A percentile compares a stretch with the other conserved stretches of the same genome.
Evolutionary conservation across 2,113 vertebrate species (phyloP).

Genomic region (Verasper variegatus): DNA sequence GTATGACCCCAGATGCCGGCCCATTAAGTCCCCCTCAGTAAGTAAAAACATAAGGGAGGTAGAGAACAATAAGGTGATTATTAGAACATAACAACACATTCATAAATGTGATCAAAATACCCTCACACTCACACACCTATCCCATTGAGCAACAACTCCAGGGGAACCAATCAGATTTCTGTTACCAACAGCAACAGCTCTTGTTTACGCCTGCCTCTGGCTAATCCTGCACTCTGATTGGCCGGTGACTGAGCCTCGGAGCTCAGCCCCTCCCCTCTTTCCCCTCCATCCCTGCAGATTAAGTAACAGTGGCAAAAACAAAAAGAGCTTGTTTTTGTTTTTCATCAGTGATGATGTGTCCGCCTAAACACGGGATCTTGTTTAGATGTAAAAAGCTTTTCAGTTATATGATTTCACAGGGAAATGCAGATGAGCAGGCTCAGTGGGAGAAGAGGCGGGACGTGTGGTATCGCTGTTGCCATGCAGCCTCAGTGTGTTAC

Average conservation of each 20-base stretch:
- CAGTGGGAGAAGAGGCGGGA: slow-evolving; percentile 41
- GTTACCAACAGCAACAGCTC: slow-evolving; percentile 84
- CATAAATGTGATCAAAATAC: slow-evolving; percentile 74
- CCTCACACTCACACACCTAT: slow-evolving; percentile 70
- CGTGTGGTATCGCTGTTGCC: slow-evolving; percentile 72
- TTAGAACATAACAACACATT: slow-evolving; percentile 72
- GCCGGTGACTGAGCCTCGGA: slow-evolving; percentile 36
- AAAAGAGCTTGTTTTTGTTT: slow-evolving; percentile 84
- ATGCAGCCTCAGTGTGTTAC: slow-evolving; percentile 80
- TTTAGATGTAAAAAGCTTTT: slow-evolving; percentile 39
- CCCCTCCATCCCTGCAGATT: slow-evolving; percentile 75
- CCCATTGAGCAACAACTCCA: slow-evolving; percentile 69
- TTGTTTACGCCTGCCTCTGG: slow-evolving; percentile 63
- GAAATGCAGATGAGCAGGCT: slow-evolving; percentile 7
- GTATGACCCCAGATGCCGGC: not conserved
- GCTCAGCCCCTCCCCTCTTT: slow-evolving; percentile 48
- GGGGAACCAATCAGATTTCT: slow-evolving; percentile 79
- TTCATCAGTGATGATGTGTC: slow-evolving; percentile 65
- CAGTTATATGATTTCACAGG: slow-evolving; percentile 6
- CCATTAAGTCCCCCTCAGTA: not conserved
- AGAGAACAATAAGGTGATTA: slow-evolving; percentile 78
- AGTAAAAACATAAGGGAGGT: slow-evolving; percentile 55
- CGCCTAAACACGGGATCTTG: slow-evolving; percentile 61
- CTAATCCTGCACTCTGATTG: slow-evolving; percentile 74
- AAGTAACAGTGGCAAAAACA: slow-evolving; percentile 83